Evolutionary conservation across 2,888 invertebrate genomes (phyloP).

Genomic region (Merodon equestris): DNA sequence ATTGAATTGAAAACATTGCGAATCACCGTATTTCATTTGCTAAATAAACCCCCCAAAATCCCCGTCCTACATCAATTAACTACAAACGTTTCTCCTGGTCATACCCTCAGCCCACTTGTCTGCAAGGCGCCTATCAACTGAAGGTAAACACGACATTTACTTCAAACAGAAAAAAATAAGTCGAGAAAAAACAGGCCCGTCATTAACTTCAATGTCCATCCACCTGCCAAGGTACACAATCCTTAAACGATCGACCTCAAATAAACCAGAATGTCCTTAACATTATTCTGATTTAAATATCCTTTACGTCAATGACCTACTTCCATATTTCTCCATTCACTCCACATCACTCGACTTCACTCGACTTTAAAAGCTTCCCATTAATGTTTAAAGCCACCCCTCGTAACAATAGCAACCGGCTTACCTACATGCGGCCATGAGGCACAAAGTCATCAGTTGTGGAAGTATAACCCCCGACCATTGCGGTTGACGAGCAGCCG

Average conservation of each 20-base stretch:
- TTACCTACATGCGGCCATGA: background rate
- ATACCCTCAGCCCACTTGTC: no score
- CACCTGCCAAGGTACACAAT: conserved; percentile 1
- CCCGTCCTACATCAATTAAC: no score
- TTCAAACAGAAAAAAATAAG: no score
- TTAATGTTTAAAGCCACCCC: background rate
- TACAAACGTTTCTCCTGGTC: no score
- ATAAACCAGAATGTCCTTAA: conserved; percentile 25
- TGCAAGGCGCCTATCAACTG: no score
- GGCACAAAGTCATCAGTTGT: background rate
- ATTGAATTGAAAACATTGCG: no score
- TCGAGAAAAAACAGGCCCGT: no score
- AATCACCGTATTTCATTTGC: no score
- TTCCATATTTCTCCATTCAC: background rate
- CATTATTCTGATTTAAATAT: conserved; percentile 47
- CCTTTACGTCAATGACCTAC: conserved; percentile 53
- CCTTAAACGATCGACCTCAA: conserved; percentile 17
- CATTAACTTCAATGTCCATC: background rate
- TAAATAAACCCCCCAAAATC: no score
- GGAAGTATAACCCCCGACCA: conserved; percentile 21
- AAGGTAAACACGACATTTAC: no score
- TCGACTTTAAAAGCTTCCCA: background rate
- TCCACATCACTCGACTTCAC: background rate
- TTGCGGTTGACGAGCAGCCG: background rate
- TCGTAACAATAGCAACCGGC: background rate